These are phyloP conservation scores for Hypomecis punctinalis DNA, from an alignment of 2,888 invertebrate species.

Conservation along the genomic window DNA sequence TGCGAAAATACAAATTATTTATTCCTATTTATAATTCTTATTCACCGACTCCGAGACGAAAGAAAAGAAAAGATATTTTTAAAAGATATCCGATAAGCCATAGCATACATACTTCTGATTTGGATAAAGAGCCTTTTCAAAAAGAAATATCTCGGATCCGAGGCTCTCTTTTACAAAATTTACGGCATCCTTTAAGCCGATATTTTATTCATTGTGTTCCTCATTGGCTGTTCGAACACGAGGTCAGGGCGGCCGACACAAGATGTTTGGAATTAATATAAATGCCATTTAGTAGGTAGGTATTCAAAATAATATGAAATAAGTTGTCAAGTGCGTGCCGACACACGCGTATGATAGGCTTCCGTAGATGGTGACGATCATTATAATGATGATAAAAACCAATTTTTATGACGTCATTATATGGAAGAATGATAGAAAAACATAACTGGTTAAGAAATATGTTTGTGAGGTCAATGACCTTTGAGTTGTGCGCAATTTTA, in stretches of 20 bases:
- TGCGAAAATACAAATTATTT: too few species aligned
- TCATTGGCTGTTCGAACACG: slow-evolving; percentile 16
- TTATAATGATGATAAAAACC: too few species aligned
- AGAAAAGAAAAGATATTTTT: not conserved
- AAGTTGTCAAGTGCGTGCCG: too few species aligned
- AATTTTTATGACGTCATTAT: too few species aligned
- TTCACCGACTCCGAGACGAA: not conserved
- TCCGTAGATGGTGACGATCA: too few species aligned
- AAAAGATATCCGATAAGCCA: slow-evolving; percentile 4
- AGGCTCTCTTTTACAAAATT: slow-evolving; percentile 4
- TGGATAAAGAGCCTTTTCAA: slow-evolving; percentile 7
- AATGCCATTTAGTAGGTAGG: not conserved
- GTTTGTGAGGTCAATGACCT: too few species aligned
- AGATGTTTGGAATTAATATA: slow-evolving; percentile 9
- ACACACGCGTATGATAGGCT: too few species aligned
- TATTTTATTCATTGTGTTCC: slow-evolving; percentile 23
- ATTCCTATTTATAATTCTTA: too few species aligned
- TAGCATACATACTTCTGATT: slow-evolving; percentile 6
- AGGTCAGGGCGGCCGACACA: not conserved
- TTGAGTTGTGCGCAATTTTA: too few species aligned
- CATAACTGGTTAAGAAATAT: too few species aligned
- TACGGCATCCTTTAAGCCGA: slow-evolving; percentile 15
- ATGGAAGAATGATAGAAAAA: too few species aligned
- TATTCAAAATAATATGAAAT: too few species aligned
- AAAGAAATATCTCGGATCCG: slow-evolving; percentile 9